A percentile compares a stretch with the other conserved stretches of the same genome.
phyloP scores from a whole-genome alignment of 2,888 invertebrate genomes.

The Coelogynopora nodosa region DNA sequence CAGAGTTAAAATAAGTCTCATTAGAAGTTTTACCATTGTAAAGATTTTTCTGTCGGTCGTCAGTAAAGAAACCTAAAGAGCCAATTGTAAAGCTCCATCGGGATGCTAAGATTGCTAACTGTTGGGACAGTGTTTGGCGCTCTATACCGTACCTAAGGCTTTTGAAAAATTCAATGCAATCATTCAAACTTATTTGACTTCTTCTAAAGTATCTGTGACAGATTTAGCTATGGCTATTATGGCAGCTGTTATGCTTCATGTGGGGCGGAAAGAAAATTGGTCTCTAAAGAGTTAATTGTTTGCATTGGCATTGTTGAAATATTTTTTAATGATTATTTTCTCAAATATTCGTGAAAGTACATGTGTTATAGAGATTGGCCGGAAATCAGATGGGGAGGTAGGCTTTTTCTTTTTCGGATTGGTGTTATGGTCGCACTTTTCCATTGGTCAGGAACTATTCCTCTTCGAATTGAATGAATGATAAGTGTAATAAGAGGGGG shows the following conservation, averaged over 20 bases:
- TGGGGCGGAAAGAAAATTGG: constrained; percentile 1
- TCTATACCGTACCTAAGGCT: background rate
- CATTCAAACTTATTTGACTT: background rate
- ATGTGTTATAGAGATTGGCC: background rate
- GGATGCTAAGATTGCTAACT: constrained; percentile 9
- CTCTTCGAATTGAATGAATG: background rate
- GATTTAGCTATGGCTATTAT: background rate
- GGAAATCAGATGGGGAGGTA: no score
- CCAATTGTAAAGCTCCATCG: constrained; percentile 8
- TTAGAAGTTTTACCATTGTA: background rate
- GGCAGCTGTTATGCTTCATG: background rate
- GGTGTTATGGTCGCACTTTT: background rate
- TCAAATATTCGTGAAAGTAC: background rate
- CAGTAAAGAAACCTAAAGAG: background rate
- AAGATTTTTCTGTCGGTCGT: background rate
- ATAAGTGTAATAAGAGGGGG: background rate
- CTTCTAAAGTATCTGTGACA: background rate
- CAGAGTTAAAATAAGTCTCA: background rate
- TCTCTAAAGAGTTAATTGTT: background rate
- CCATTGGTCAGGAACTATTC: background rate
- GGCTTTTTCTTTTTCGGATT: background rate
- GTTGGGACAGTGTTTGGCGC: background rate
- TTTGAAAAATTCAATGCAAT: constrained; percentile 5
- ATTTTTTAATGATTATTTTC: background rate
- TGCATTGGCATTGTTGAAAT: background rate